Conservation (phyloP, 2,888 invertebrate genomes). For the Ecliptopera silaceata region DNA sequence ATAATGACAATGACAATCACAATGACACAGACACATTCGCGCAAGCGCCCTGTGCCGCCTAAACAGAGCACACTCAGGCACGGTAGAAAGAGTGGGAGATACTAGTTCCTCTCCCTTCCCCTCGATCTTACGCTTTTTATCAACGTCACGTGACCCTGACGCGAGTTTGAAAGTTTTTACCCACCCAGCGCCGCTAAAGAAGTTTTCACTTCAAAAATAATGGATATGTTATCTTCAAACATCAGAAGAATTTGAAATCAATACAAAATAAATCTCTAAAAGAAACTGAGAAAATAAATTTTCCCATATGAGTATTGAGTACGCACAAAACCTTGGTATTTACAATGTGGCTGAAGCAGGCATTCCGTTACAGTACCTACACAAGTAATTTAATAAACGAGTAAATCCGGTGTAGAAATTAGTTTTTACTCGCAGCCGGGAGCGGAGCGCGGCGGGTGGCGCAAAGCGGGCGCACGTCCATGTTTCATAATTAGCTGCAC, state of each 20-base stretch:
- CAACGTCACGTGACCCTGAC: too few relatives aligned
- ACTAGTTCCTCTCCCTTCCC: too few relatives aligned
- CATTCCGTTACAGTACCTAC: constrained; percentile 44
- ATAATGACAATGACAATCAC: too few relatives aligned
- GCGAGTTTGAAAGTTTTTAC: too few relatives aligned
- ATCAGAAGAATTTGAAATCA: constrained; percentile 13
- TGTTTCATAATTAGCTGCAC: constrained; percentile 72
- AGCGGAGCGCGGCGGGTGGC: constrained; percentile 71
- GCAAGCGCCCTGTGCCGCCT: too few relatives aligned
- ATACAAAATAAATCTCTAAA: constrained; percentile 24
- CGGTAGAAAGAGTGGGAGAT: too few relatives aligned
- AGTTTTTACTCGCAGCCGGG: constrained; percentile 59
- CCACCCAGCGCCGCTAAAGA: too few relatives aligned
- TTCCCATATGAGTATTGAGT: constrained; percentile 29
- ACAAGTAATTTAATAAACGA: constrained; percentile 56
- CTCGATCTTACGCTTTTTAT: too few relatives aligned
- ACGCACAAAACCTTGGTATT: constrained; percentile 37
- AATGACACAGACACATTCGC: too few relatives aligned
- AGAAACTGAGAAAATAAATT: constrained; percentile 28
- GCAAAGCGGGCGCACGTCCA: constrained; percentile 61
- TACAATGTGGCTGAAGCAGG: constrained; percentile 35
- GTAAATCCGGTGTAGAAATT: constrained; percentile 55
- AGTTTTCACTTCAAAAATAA: too few relatives aligned
- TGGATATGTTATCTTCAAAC: not conserved
- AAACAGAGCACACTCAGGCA: too few relatives aligned